phyloP scores from a whole-genome alignment of 2,113 vertebrate genomes.

The Gavialis gangeticus region DNA sequence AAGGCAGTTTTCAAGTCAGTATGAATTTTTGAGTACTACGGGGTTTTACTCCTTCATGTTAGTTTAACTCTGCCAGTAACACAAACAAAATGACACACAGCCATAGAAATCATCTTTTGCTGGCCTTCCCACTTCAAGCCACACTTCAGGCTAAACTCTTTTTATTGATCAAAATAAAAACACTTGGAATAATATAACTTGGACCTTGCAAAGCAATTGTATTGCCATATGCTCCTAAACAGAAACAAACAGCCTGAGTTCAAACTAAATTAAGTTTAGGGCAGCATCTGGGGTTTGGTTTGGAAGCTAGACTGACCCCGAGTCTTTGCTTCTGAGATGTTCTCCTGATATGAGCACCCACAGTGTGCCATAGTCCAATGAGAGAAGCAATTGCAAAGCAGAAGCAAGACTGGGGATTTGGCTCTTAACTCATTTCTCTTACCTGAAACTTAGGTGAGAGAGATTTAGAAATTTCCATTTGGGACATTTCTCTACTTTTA shows the following conservation, averaged over 20 bases:
- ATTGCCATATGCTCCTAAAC: background rate
- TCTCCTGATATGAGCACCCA: too few species aligned
- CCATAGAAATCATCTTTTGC: background rate
- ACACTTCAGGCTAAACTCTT: background rate
- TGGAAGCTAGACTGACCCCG: background rate
- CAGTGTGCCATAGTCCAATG: background rate
- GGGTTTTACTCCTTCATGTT: background rate
- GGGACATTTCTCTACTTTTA: background rate
- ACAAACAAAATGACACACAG: background rate
- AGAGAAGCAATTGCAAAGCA: background rate
- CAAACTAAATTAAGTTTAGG: background rate
- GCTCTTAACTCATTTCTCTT: background rate
- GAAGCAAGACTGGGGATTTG: background rate
- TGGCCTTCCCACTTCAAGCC: background rate
- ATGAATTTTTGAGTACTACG: background rate
- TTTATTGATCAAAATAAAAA: background rate
- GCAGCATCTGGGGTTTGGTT: background rate
- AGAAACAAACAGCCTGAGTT: background rate
- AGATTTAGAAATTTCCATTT: background rate
- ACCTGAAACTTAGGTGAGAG: fast-evolving
- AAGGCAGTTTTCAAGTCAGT: background rate
- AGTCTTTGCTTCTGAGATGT: too few species aligned
- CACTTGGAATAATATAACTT: background rate
- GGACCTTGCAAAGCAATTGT: background rate
- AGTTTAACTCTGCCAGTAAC: background rate